Conservation (phyloP, 2,888 invertebrate species). For the Drosophila meridionalis region DNA sequence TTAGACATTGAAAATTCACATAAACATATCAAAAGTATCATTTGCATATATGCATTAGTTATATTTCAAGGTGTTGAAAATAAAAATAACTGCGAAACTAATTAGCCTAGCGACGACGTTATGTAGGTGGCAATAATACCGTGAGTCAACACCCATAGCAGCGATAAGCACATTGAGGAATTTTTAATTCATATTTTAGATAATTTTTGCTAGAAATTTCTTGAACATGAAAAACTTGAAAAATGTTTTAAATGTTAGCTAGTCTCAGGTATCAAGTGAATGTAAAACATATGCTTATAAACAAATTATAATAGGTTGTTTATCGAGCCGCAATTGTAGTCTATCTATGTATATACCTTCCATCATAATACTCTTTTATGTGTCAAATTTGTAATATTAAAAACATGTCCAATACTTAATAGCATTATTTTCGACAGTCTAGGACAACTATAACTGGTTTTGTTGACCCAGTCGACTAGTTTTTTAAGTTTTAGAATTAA, state of each 20-base stretch:
- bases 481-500: not conserved
- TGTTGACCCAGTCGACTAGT: not conserved
- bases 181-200: not conserved
- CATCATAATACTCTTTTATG: not conserved
- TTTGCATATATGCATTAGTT: constrained; percentile 42
- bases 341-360: not conserved
- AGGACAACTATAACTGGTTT: constrained; percentile 3
- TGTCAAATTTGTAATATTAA: not conserved
- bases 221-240: not conserved
- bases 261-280: too few species aligned
- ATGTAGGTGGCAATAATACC: constrained; percentile 18
- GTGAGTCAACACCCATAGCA: constrained; percentile 7
- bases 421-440: not conserved
- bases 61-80: constrained; percentile 8
- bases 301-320: not conserved
- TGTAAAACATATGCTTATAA: too few species aligned
- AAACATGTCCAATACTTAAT: not conserved
- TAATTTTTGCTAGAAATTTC: constrained; percentile 1
- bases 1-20: constrained; percentile 33
- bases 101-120: constrained; percentile 21
- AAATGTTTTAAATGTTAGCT: not conserved
- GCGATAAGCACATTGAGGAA: not conserved
- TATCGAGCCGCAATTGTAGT: too few species aligned
- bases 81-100: constrained; percentile 18
- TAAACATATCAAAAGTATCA: constrained; percentile 10